A percentile compares a stretch with the other conserved stretches of the same genome.
These are phyloP conservation scores for Apoderus coryli DNA, from an alignment of 2,888 invertebrate genomes.

Conservation along the genomic window DNA sequence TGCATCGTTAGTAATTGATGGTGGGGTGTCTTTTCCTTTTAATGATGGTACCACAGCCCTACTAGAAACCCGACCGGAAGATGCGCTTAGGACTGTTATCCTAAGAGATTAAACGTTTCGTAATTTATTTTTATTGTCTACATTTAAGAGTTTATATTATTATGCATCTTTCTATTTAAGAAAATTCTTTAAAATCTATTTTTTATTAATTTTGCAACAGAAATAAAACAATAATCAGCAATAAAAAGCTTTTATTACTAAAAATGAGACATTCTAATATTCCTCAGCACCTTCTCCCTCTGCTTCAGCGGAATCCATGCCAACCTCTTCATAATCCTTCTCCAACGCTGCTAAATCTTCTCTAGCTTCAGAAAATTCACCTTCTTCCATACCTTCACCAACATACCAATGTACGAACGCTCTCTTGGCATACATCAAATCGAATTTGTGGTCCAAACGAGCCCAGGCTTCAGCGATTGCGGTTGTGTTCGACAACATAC, in stretches of 20 bases:
- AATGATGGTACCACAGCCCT: slow-evolving; percentile 84
- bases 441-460: slow-evolving; percentile 89
- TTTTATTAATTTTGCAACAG: too few relatives aligned
- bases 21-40: slow-evolving; percentile 84
- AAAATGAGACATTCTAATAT: slow-evolving; percentile 40
- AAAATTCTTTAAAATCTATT: too few relatives aligned
- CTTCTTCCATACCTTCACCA: slow-evolving; percentile 78
- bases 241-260: too few relatives aligned
- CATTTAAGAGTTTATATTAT: too few relatives aligned
- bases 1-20: slow-evolving; percentile 86
- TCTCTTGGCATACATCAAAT: slow-evolving; percentile 91
- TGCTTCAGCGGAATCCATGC: slow-evolving; percentile 72
- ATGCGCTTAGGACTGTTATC: slow-evolving; percentile 68
- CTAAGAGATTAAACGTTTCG: slow-evolving; percentile 27
- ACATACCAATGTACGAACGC: slow-evolving; percentile 95
- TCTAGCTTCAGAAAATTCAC: slow-evolving; percentile 75
- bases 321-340: slow-evolving; percentile 81
- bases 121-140: too few relatives aligned
- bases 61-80: slow-evolving; percentile 72
- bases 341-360: slow-evolving; percentile 70
- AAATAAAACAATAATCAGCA: too few relatives aligned
- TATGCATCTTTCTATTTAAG: too few relatives aligned
- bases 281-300: slow-evolving; percentile 70
- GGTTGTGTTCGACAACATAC: too few relatives aligned
- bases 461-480: slow-evolving; percentile 97